A percentile compares a stretch with the other conserved stretches of the same genome.
Conservation (phyloP, 2,888 invertebrate species). For the Ferdinandea cuprea region DNA sequence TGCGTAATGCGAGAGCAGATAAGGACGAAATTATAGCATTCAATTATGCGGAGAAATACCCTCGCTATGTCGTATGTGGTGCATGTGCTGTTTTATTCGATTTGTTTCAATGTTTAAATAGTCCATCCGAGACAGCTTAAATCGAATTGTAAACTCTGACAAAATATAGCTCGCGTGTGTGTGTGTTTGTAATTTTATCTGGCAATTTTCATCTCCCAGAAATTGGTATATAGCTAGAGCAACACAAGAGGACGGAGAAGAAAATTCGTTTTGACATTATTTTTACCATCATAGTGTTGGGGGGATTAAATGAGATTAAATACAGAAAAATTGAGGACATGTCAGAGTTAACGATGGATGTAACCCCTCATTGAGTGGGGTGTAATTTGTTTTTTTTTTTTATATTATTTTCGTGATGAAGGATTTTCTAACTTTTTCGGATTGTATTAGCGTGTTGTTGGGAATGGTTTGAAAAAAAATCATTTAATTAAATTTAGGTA, state of each 20-base stretch:
- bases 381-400: neutral
- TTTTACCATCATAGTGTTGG: constrained; percentile 29
- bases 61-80: neutral
- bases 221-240: too few species aligned
- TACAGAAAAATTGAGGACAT: constrained; percentile 34
- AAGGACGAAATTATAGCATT: constrained; percentile 50
- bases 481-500: constrained; percentile 30
- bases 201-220: constrained; percentile 17
- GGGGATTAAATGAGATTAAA: constrained; percentile 50
- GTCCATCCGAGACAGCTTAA: constrained; percentile 24
- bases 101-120: constrained; percentile 32
- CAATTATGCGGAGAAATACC: constrained; percentile 36
- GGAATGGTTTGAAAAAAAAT: too few species aligned
- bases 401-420: too few species aligned
- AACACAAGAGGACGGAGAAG: neutral
- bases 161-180: neutral
- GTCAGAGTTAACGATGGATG: constrained; percentile 45
- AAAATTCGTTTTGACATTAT: constrained; percentile 4
- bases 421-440: constrained; percentile 22
- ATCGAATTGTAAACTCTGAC: constrained; percentile 41
- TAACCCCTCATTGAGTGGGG: constrained; percentile 14
- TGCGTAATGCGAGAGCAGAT: constrained; percentile 33
- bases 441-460: constrained; percentile 37
- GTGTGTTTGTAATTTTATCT: constrained; percentile 9
- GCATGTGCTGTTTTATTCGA: neutral